Base-by-base conservation (phyloP, 2,888 invertebrate genomes). In the Ischnus inquisitorius region DNA sequence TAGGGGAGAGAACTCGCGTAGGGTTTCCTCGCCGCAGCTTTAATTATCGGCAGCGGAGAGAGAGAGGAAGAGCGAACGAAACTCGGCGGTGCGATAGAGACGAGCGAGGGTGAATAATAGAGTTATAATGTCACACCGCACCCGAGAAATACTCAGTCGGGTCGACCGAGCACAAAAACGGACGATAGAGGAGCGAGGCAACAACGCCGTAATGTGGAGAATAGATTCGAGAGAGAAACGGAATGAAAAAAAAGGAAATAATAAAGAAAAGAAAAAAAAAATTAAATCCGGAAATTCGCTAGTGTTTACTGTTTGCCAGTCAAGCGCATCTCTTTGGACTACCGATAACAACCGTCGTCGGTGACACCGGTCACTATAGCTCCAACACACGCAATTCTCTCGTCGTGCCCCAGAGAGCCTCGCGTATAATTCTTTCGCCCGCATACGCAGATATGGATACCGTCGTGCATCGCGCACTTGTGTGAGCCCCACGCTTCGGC, bases 11-110 rank as follows among this genome's bases (percentile, higher is more conserved):
- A 41, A 54, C 76, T 83, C 76, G 57, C 78, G 64, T 25, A 25
- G 84, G 78, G 78, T 54, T 84, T 84, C 81, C 68, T 81, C 78
- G 60, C 75, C 78, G 77, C 84, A 78, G 34, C 34, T 84, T 81
- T 84, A 84, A 84, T 84, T 81, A 84, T 81, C 81, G 34, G 78
- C 84, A 65, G 68, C 74, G 43, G 60, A 75, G 64, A 39, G 22
- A 67, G 34, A 48, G 28, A 25, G 68, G 16, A 3, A 46, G 64
- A 67, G 25, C 2, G 5, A 43, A 2, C 2, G 5, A 43, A 2
- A 22, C 12, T 41, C 65, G 46, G 19, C 51, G 14, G 51, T 39
- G 57, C 14, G 16, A 75, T 39, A 25, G 39, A 41, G 34, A 78
- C 43, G 12, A 79, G 48, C 67, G 19, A 22, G 57, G 57, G 57